These are phyloP conservation scores for Lapara coniferarum DNA, from an alignment of 2,888 invertebrate species.

Conservation along the genomic window DNA sequence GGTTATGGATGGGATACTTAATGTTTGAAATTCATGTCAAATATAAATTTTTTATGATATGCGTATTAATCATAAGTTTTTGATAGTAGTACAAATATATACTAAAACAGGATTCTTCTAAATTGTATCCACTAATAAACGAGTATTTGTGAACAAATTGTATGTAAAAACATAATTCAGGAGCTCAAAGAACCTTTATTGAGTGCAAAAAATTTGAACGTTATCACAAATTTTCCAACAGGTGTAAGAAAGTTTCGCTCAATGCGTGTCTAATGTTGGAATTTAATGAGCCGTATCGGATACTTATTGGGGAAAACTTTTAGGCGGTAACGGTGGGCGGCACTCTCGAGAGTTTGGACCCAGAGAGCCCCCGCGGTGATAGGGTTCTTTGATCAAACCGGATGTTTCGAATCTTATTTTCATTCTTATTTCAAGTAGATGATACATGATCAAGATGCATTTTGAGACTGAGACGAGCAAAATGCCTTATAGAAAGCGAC, in stretches of 20 bases:
- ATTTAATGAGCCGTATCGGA: constrained; percentile 52
- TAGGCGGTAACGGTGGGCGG: constrained; percentile 34
- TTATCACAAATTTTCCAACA: constrained; percentile 25
- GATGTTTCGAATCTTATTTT: constrained; percentile 22
- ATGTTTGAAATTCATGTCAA: too few relatives aligned
- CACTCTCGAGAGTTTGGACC: constrained; percentile 3
- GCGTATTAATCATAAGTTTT: too few relatives aligned
- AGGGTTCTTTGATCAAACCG: constrained; percentile 33
- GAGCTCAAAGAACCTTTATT: background rate
- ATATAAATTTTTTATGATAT: too few relatives aligned
- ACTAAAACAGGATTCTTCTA: too few relatives aligned
- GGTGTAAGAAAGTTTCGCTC: constrained; percentile 38
- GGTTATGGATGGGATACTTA: too few relatives aligned
- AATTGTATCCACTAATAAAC: too few relatives aligned
- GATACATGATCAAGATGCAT: too few relatives aligned
- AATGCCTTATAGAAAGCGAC: too few relatives aligned
- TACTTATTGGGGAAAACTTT: constrained; percentile 41
- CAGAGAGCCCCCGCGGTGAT: constrained; percentile 7
- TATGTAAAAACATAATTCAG: background rate
- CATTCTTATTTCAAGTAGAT: too few relatives aligned
- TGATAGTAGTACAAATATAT: too few relatives aligned
- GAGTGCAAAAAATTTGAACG: background rate
- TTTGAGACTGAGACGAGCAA: too few relatives aligned
- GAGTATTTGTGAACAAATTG: too few relatives aligned
- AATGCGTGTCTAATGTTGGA: constrained; percentile 46